Evolutionary conservation across 2,888 invertebrate genomes (phyloP).

Genomic region (Sesia apiformis): DNA sequence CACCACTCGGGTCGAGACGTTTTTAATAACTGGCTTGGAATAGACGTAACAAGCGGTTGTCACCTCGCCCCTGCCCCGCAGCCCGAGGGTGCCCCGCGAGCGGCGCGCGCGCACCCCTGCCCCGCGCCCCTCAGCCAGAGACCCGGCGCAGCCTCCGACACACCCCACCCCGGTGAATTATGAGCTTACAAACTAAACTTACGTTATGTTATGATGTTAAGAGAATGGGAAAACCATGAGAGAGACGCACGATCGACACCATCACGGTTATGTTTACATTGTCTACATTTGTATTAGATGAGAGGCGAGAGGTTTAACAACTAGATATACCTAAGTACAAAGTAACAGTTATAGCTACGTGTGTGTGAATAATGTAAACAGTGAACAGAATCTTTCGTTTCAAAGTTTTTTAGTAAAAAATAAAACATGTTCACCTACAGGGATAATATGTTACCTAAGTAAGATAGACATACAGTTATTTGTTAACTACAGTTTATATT

Average conservation of each 20-base stretch:
- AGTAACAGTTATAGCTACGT: too few relatives aligned
- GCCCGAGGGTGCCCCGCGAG: constrained; percentile 29
- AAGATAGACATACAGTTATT: too few relatives aligned
- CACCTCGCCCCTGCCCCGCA: constrained; percentile 60
- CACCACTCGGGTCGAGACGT: constrained; percentile 75
- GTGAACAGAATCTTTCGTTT: too few relatives aligned
- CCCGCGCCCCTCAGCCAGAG: constrained; percentile 13
- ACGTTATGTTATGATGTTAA: constrained; percentile 14
- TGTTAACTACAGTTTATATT: too few relatives aligned
- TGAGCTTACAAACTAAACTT: constrained; percentile 35
- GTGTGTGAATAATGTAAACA: too few relatives aligned
- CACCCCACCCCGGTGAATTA: constrained; percentile 62
- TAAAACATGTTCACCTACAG: too few relatives aligned
- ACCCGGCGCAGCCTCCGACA: constrained; percentile 51
- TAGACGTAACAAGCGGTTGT: constrained; percentile 74
- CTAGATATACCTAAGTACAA: too few relatives aligned
- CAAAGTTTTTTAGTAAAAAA: too few relatives aligned
- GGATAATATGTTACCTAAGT: too few relatives aligned
- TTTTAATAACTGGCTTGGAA: constrained; percentile 76
- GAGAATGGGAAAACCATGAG: constrained; percentile 30
- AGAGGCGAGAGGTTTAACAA: not conserved
- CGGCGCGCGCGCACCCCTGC: constrained; percentile 43
- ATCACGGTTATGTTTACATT: constrained; percentile 39
- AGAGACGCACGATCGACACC: constrained; percentile 26
- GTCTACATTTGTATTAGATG: constrained; percentile 7